phyloP scores from a whole-genome alignment of 2,888 invertebrate species.

The Archips crataeganus region DNA sequence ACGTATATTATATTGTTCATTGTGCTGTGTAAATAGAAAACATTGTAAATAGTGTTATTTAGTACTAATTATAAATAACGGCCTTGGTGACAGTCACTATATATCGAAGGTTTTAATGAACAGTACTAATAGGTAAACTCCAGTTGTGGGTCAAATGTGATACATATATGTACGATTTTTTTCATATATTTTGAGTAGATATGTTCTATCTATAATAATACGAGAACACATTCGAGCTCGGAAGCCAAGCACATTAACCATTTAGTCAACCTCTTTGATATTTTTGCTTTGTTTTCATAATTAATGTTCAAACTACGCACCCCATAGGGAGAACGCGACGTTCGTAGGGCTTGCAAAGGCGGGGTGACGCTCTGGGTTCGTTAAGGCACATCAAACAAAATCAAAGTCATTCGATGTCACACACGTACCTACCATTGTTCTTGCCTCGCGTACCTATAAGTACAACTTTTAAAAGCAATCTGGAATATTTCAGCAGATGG shows the following conservation, averaged over 20 bases:
- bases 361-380: conserved; percentile 3
- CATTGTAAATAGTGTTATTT: too few relatives aligned
- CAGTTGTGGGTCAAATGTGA: too few relatives aligned
- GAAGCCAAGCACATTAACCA: background rate
- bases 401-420: conserved; percentile 17
- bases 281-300: conserved; percentile 9
- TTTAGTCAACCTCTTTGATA: conserved; percentile 9
- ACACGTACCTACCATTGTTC: background rate
- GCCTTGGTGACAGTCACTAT: too few relatives aligned
- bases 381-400: conserved; percentile 17
- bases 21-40: too few relatives aligned
- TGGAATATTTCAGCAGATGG: too few relatives aligned
- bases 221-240: background rate
- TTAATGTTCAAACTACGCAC: conserved; percentile 3
- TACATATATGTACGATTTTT: too few relatives aligned
- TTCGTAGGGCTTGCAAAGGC: conserved; percentile 1
- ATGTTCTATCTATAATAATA: background rate
- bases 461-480: background rate
- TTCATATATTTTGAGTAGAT: too few relatives aligned
- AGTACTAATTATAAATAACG: too few relatives aligned
- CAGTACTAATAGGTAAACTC: too few relatives aligned
- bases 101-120: too few relatives aligned
- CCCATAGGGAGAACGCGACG: background rate
- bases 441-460: background rate
- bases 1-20: too few relatives aligned